Conservation (phyloP, 2,113 vertebrate genomes). For the Psilopsiagon aymara region DNA sequence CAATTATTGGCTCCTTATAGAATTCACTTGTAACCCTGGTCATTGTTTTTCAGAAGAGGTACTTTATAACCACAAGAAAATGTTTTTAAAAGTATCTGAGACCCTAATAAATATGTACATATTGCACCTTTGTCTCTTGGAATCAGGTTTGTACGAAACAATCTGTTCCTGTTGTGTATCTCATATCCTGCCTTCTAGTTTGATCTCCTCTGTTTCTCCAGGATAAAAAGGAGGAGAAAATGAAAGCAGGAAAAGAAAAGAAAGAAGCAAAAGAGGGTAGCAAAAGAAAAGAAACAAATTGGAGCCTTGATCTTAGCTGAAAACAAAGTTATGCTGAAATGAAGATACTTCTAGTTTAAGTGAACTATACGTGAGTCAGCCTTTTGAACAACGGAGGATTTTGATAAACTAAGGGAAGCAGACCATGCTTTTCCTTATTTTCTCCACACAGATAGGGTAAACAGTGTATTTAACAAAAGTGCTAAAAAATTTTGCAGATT, state of each 20-base stretch:
- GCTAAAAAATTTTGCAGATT: neutral
- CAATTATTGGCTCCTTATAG: neutral
- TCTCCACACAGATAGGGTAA: neutral
- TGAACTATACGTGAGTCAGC: neutral
- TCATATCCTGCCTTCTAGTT: neutral
- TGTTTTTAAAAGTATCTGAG: neutral
- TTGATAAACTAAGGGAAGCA: neutral
- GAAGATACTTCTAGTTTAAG: neutral
- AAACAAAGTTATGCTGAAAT: neutral
- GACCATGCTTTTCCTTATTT: neutral
- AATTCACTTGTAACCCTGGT: neutral
- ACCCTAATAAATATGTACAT: neutral
- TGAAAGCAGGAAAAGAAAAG: neutral
- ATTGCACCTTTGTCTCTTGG: neutral
- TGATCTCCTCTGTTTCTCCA: neutral
- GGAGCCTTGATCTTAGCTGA: neutral
- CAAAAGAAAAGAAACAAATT: neutral
- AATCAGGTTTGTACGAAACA: neutral
- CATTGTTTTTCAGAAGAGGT: neutral
- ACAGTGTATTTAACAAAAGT: neutral
- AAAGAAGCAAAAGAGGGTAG: neutral
- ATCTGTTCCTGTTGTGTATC: neutral
- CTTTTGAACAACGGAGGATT: neutral
- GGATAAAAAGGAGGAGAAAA: neutral
- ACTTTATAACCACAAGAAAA: neutral